Evolutionary conservation across 37 sponge, comb jelly and placozoan genomes (phyloP), one percentile per base, ranked within the genome.

Genomic region (Amphimedon queenslandica): DNA sequence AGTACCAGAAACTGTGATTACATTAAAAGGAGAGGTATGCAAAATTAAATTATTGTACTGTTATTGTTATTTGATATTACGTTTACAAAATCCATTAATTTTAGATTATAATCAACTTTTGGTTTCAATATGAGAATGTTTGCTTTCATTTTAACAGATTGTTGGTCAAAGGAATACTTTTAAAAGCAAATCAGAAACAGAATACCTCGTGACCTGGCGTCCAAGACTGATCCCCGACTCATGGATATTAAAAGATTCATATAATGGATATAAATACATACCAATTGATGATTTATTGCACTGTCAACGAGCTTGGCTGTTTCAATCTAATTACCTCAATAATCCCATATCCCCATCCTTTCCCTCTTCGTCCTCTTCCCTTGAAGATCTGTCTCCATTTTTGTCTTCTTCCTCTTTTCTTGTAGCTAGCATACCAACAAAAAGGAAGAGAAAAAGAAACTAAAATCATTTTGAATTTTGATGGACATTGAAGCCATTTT

Each of bases 181-280:
- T n/a, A n/a, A 6, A 60, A n/a, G 24, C 21, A 60, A 10, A 10
- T 35, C 39, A 20, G 79, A 71, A 36, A 38, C 47, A 18, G 77
- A 83, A 51, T 28, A 72, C 3, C 60, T 84, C 0, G 67, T 84
- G 20, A 30, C 73, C 23, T 84, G 85, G 85, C 40, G 21, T 24
- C 85, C 85, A 1, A 63, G 43, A 41, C 57, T 84, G 5, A 11
- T 60, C 21, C 27, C 61, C 5, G 61, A 60, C 21, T 25, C 61
- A 25, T 60, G 61, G 61, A n/a, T 60, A 11, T 25, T 25, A 25
- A 25, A n/a, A 60, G 5, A 11, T 60, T 13, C 8, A 5, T 60
- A 25, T 60, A 13, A 60, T n/a, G 27, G 21, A n/a, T 25, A 25
- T 5, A 60, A 60, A n/a, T 25, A n/a, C 61, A 11, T 60, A 6